A percentile compares a stretch with the other conserved stretches of the same genome.
Conservation (phyloP, 2,113 vertebrate species). For the Otocyon megalotis region DNA sequence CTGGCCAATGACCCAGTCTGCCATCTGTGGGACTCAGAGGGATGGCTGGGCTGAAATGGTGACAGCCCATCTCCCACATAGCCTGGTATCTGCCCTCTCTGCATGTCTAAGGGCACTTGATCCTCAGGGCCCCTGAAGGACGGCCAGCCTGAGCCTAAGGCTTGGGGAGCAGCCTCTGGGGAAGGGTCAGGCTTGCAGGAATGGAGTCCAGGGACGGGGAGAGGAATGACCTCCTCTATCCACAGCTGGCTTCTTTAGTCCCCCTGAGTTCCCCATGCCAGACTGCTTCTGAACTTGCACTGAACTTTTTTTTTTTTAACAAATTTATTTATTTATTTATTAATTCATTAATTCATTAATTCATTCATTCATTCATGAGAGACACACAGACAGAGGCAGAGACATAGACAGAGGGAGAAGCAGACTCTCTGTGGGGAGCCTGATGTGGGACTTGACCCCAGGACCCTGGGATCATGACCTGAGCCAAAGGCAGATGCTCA, state of each 20-base stretch:
- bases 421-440: no score
- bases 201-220: not conserved
- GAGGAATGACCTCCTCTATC: not conserved
- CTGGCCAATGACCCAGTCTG: not conserved
- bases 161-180: not conserved
- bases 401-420: no score
- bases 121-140: not conserved
- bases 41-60: not conserved
- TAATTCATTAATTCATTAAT: no score
- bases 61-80: not conserved
- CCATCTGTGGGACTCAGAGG: not conserved
- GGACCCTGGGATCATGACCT: no score
- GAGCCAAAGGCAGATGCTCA: no score
- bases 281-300: not conserved
- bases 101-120: not conserved
- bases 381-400: no score
- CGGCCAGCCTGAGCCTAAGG: not conserved
- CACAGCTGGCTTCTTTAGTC: not conserved
- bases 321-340: no score
- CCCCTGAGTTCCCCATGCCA: fast-evolving
- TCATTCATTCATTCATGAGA: no score
- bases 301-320: not conserved
- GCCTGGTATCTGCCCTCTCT: not conserved
- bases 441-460: no score
- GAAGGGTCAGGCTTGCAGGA: not conserved